Evolutionary conservation across 2,113 vertebrate species (phyloP), one percentile per base, ranked within the genome.

Genomic region (Cynoglossus semilaevis): DNA sequence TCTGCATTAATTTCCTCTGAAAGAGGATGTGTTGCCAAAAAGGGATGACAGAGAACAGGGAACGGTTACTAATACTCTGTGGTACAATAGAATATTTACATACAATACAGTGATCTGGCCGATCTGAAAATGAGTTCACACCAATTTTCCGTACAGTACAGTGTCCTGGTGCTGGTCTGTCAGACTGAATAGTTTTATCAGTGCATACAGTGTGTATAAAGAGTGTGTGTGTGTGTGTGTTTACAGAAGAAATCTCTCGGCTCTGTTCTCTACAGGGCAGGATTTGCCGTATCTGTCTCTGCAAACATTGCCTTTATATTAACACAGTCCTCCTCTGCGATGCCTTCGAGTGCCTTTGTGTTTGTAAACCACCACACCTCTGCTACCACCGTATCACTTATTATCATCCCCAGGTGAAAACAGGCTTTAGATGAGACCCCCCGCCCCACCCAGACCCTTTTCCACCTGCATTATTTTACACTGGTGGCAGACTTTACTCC

Each of bases 241-340:
- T 73, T 71, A 58, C 59, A 1, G 40, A 68, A 70, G 70, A 72
- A 60, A 65, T 70, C 59, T 63, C 71, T 38, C 55, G 70, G 57
- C 45, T 12, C 38, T 50, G 35, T 35, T 64, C 45, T 58, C 67
- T 15, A 5, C 58, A 41, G 67, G n/a, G 56, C 58, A 34, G 40
- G 65, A 58, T 70, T 63, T 73, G 56, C 58, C 66, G 51, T 47
- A 73, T 42, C 68, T 77, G 51, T 52, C 51, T 77, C 66, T 69
- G 74, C 71, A 83, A 76, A 74, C 68, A 69, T 51, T 50, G 47
- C 15, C 56, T 64, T 43, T 58, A 40, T 53, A 60, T 72, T 53
- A 62, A 54, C 56, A 38, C 61, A 49, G 19, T 35, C 58, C 52
- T 68, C 34, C 36, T 56, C 72, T 14, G 18, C 58, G 62, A 56